phyloP scores from a whole-genome alignment of 2,113 vertebrate genomes.

The Furnarius figulus region DNA sequence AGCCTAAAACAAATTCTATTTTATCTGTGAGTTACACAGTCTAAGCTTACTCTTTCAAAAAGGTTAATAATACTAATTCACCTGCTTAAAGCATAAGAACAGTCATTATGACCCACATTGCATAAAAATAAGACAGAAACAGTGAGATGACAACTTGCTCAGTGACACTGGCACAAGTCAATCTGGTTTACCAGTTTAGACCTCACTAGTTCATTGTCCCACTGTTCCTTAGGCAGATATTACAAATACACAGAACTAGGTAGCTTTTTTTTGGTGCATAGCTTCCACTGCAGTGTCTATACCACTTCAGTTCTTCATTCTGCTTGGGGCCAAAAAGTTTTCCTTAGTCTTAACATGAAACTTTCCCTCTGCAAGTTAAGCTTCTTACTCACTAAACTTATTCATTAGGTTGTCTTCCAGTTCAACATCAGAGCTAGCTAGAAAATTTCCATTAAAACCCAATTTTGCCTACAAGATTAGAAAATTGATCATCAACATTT shows the following conservation, averaged over 20 bases:
- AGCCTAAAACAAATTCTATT: neutral
- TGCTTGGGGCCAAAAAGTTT: neutral
- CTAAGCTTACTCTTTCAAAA: neutral
- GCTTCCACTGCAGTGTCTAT: neutral
- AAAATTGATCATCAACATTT: conserved; percentile 52
- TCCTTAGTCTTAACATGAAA: neutral
- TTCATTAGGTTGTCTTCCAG: conserved; percentile 9
- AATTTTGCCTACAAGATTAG: conserved; percentile 47
- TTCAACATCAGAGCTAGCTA: neutral
- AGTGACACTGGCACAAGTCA: neutral
- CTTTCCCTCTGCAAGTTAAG: neutral
- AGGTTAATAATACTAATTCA: neutral
- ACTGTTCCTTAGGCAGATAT: neutral
- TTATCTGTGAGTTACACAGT: neutral
- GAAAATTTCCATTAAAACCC: conserved; percentile 47
- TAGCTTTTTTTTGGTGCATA: neutral
- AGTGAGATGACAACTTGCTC: neutral
- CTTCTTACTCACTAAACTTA: neutral
- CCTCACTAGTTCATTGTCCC: neutral
- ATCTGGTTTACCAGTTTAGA: neutral
- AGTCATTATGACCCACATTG: neutral
- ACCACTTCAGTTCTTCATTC: neutral
- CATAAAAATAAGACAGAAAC: neutral
- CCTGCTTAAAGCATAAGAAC: neutral
- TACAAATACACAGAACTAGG: neutral